Evolutionary conservation across 2,797 vertebrate species (phyloP).

Genomic region (Paedocypris micromegethes): DNA sequence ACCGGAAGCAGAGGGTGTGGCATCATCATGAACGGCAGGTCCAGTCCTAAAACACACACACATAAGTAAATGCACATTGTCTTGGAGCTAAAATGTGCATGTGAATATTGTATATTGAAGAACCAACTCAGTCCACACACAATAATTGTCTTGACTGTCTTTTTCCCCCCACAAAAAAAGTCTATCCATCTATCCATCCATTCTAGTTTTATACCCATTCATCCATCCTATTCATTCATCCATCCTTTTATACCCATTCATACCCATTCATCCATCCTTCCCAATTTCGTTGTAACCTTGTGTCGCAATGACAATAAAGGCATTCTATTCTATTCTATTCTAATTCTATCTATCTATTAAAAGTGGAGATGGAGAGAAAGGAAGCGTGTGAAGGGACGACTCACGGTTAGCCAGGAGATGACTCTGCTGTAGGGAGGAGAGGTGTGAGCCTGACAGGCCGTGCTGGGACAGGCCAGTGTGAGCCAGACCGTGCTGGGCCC

Average conservation of each 20-base stretch:
- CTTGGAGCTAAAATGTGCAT: background rate
- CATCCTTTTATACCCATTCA: no score
- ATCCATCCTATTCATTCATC: no score
- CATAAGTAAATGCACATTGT: background rate
- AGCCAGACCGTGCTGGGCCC: slow-evolving; percentile 68
- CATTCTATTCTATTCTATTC: no score
- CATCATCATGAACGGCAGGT: slow-evolving; percentile 92
- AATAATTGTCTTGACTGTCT: no score
- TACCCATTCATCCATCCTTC: no score
- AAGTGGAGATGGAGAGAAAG: background rate
- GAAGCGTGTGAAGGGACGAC: slow-evolving; percentile 52
- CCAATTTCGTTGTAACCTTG: no score
- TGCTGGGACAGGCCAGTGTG: slow-evolving; percentile 68
- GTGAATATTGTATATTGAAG: background rate
- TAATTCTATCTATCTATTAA: background rate
- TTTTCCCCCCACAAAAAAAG: no score
- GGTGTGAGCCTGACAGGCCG: slow-evolving; percentile 64
- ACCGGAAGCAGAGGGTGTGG: slow-evolving; percentile 87
- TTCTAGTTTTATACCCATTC: no score
- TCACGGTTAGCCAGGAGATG: slow-evolving; percentile 81
- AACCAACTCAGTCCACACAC: no score
- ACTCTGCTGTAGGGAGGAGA: slow-evolving; percentile 80
- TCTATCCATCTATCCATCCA: no score
- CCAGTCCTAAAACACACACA: slow-evolving; percentile 68
- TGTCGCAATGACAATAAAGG: no score